A percentile compares a stretch with the other conserved stretches of the same genome.
Evolutionary conservation across 2,113 vertebrate genomes (phyloP).

Genomic region (Sardina pilchardus): DNA sequence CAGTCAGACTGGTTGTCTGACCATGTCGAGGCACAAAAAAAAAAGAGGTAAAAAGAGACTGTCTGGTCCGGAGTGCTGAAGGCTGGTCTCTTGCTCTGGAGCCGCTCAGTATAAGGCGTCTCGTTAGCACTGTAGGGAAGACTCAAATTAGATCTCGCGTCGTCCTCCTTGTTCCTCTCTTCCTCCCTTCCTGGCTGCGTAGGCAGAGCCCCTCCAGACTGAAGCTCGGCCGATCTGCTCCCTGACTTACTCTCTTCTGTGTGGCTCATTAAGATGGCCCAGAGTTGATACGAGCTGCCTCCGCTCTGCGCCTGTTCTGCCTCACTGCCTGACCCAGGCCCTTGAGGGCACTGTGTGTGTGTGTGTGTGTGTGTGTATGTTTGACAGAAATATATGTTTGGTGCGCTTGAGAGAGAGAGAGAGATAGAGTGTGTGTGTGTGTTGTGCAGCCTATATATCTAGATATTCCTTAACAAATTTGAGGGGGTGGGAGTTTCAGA

Average conservation of each 20-base stretch:
- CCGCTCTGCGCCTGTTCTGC: not conserved
- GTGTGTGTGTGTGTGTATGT: not conserved
- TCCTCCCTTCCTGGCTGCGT: constrained; percentile 22
- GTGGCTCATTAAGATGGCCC: not conserved
- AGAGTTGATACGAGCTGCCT: not conserved
- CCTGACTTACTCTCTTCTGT: not conserved
- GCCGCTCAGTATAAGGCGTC: not conserved
- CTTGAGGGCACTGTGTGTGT: not conserved
- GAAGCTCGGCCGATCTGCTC: not conserved
- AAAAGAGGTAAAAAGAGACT: not conserved
- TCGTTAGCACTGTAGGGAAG: constrained; percentile 11
- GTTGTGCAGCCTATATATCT: not conserved
- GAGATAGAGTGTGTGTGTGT: not conserved
- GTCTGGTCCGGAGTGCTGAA: not conserved
- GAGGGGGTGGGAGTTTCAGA: not conserved
- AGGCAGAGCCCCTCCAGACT: not conserved
- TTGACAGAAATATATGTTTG: constrained; percentile 6
- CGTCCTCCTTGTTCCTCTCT: not conserved
- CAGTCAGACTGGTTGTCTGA: no score
- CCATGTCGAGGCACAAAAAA: not conserved
- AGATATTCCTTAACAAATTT: not conserved
- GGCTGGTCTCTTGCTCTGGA: not conserved
- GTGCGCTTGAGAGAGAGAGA: not conserved
- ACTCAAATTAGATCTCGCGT: constrained; percentile 12
- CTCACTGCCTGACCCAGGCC: not conserved